Evolutionary conservation across 1,140 invertebrate genomes (phyloP).

Genomic region (Brachionus rotundiformis): DNA sequence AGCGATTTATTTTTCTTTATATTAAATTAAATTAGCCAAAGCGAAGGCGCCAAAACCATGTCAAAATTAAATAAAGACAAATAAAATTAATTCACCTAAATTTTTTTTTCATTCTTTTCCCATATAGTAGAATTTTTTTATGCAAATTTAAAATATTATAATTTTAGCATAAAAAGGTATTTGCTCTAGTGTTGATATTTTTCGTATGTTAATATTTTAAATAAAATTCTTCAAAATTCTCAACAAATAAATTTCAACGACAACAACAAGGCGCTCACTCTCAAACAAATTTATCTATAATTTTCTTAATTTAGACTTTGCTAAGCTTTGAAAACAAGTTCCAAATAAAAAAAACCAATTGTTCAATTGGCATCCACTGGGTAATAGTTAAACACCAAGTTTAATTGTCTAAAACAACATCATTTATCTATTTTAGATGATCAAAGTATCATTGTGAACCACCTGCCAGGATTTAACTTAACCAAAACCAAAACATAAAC

Average conservation of each 20-base stretch:
- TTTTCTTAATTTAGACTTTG: conserved; percentile 9
- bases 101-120: too few relatives aligned
- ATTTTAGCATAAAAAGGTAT: conserved; percentile 11
- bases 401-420: too few relatives aligned
- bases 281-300: conserved; percentile 6
- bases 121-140: background rate
- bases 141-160: conserved; percentile 22
- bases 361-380: background rate
- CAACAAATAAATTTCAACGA: conserved; percentile 29
- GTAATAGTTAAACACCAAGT: background rate
- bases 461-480: background rate
- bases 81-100: background rate
- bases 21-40: background rate
- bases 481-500: background rate
- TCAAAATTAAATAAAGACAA: conserved; percentile 3
- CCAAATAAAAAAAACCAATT: background rate
- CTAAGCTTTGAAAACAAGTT: background rate
- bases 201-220: background rate
- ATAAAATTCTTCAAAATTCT: background rate
- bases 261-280: conserved; percentile 36
- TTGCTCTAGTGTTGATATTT: background rate
- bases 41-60: background rate
- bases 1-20: too few relatives aligned
- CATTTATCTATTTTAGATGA: background rate
- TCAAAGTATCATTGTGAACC: background rate